Percentiles rank a stretch among this genome's conserved stretches.
These are phyloP conservation scores for Trichonephila inaurata DNA, from an alignment of 1,140 invertebrate genomes.

Conservation along the genomic window DNA sequence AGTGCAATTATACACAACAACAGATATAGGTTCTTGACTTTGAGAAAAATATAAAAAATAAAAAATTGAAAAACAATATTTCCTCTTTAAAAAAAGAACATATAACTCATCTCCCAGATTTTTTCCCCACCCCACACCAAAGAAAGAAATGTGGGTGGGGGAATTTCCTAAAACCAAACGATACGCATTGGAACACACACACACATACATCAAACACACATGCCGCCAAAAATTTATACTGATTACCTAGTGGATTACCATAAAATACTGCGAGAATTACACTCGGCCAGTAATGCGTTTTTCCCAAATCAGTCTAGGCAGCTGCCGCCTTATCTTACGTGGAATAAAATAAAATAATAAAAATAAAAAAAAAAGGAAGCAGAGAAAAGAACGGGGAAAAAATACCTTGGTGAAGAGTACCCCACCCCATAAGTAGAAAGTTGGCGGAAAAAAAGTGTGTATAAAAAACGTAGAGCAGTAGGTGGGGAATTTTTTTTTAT, in stretches of 20 bases:
- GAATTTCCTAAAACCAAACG: slow-evolving; percentile 72
- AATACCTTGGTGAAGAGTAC: not conserved
- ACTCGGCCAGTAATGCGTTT: slow-evolving; percentile 73
- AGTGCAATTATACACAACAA: slow-evolving; percentile 16
- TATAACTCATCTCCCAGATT: slow-evolving; percentile 65
- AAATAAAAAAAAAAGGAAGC: not conserved
- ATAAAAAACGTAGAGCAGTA: not conserved
- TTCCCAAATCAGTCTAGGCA: slow-evolving; percentile 73
- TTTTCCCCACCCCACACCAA: not conserved
- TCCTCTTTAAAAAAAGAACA: slow-evolving; percentile 49
- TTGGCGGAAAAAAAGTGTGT: slow-evolving; percentile 40
- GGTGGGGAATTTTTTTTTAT: slow-evolving; percentile 22
- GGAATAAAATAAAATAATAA: slow-evolving; percentile 59
- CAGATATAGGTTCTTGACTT: slow-evolving; percentile 28
- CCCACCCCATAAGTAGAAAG: slow-evolving; percentile 51
- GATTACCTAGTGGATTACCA: slow-evolving; percentile 74
- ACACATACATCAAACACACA: slow-evolving; percentile 75
- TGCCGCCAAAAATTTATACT: slow-evolving; percentile 76
- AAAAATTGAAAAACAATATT: slow-evolving; percentile 55
- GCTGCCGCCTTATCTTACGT: slow-evolving; percentile 70
- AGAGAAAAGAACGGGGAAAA: slow-evolving; percentile 1
- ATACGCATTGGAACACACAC: slow-evolving; percentile 69
- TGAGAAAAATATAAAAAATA: slow-evolving; percentile 11
- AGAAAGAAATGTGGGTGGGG: slow-evolving; percentile 25
- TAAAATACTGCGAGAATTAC: slow-evolving; percentile 76